Evolutionary conservation across 1,140 invertebrate species (phyloP).

Genomic region (Drosophila takahashii): DNA sequence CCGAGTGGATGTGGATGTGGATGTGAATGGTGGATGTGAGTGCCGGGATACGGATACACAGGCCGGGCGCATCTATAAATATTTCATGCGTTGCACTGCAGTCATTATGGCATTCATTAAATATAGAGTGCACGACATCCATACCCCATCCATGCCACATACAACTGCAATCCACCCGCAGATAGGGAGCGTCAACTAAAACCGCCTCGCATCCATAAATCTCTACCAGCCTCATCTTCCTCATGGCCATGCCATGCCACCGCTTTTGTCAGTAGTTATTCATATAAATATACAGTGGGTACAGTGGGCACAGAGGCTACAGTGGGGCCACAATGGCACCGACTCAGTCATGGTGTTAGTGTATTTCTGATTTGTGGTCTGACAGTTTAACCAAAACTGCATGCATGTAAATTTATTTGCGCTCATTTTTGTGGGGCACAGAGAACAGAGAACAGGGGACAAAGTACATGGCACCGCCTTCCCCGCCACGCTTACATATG

Average conservation of each 20-base stretch:
- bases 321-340: slow-evolving; percentile 15
- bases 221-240: slow-evolving; percentile 35
- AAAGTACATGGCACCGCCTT: slow-evolving; percentile 11
- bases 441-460: background rate
- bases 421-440: slow-evolving; percentile 67
- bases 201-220: slow-evolving; percentile 71
- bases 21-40: background rate
- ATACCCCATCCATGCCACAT: slow-evolving; percentile 3
- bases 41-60: slow-evolving; percentile 18
- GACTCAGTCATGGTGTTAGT: slow-evolving; percentile 62
- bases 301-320: background rate
- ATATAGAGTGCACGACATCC: slow-evolving; percentile 68
- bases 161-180: background rate
- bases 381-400: slow-evolving; percentile 82
- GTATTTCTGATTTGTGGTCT: slow-evolving; percentile 83
- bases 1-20: slow-evolving; percentile 16
- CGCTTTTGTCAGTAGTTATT: slow-evolving; percentile 70
- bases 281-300: slow-evolving; percentile 57
- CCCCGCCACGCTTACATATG: slow-evolving; percentile 75
- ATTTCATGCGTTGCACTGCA: slow-evolving; percentile 81
- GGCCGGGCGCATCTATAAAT: slow-evolving; percentile 72
- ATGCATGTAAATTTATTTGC: slow-evolving; percentile 82
- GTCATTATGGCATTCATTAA: slow-evolving; percentile 83
- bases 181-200: slow-evolving; percentile 63
- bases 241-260: slow-evolving; percentile 43